Percentiles rank a stretch among this genome's conserved stretches.
phyloP scores from a whole-genome alignment of 2,113 vertebrate species.

The Gnathonemus longibarbis region DNA sequence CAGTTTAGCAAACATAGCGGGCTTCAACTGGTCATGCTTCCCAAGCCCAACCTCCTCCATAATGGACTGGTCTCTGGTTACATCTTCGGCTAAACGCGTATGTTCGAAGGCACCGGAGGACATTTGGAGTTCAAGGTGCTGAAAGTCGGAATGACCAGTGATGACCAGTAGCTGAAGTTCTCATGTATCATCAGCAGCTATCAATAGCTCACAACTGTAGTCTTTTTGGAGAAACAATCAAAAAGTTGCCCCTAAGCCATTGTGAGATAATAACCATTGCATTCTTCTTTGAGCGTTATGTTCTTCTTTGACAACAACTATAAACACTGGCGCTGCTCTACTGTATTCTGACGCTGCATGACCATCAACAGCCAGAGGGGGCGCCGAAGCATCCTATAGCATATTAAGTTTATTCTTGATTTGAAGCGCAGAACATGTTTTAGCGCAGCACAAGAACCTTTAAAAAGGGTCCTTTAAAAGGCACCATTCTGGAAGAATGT shows the following conservation, averaged over 20 bases:
- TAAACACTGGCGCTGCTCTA: neutral
- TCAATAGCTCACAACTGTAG: neutral
- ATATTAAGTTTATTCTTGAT: neutral
- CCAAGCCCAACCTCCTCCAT: neutral
- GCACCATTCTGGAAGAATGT: neutral
- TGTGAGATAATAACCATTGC: neutral
- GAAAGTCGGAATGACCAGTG: neutral
- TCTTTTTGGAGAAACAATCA: neutral
- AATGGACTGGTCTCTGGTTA: neutral
- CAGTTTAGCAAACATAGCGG: neutral
- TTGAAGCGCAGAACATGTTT: neutral
- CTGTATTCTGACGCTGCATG: neutral
- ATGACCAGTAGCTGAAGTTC: neutral
- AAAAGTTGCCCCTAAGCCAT: neutral
- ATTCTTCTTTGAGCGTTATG: neutral
- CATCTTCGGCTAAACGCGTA: neutral
- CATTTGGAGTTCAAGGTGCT: neutral
- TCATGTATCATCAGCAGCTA: neutral
- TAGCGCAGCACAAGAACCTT: neutral
- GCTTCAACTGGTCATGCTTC: neutral
- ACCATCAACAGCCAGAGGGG: neutral
- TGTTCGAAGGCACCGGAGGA: neutral
- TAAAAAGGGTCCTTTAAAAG: neutral
- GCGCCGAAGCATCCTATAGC: neutral
- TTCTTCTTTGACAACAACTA: neutral